Percentiles rank a stretch among this genome's conserved stretches.
Conservation (phyloP, 2,113 vertebrate species). For the Todiramphus chloris region DNA sequence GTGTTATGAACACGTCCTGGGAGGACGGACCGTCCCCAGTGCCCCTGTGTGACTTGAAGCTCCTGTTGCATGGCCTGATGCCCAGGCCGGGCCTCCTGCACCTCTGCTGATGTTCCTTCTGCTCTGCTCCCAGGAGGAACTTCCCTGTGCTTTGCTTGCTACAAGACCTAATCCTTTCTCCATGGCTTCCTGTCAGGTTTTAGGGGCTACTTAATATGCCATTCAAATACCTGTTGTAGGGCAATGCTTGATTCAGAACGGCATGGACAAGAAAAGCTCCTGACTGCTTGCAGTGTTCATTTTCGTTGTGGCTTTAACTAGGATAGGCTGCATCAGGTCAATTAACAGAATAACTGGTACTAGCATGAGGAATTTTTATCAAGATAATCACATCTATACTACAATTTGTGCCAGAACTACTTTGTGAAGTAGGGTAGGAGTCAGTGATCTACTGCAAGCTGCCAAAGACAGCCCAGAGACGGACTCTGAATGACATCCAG, state of each 20-base stretch:
- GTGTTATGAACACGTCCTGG: neutral
- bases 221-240: neutral
- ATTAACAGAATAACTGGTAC: neutral
- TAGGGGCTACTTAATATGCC: neutral
- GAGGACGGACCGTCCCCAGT: rapidly evolving
- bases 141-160: neutral
- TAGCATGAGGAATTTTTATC: neutral
- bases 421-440: neutral
- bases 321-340: neutral
- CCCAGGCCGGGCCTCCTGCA: neutral
- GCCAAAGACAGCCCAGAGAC: neutral
- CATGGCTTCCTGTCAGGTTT: neutral
- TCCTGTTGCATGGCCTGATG: rapidly evolving
- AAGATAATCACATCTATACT: neutral
- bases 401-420: neutral
- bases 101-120: neutral
- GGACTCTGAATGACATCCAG: neutral
- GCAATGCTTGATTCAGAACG: neutral
- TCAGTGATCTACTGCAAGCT: neutral
- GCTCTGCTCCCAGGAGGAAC: neutral
- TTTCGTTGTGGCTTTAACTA: neutral
- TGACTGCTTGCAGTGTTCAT: neutral
- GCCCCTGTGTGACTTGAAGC: neutral
- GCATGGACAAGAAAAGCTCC: neutral
- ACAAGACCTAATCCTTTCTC: neutral